These are phyloP conservation scores for Malthinus seriepunctatus DNA, from an alignment of 2,888 invertebrate species.

Conservation along the genomic window DNA sequence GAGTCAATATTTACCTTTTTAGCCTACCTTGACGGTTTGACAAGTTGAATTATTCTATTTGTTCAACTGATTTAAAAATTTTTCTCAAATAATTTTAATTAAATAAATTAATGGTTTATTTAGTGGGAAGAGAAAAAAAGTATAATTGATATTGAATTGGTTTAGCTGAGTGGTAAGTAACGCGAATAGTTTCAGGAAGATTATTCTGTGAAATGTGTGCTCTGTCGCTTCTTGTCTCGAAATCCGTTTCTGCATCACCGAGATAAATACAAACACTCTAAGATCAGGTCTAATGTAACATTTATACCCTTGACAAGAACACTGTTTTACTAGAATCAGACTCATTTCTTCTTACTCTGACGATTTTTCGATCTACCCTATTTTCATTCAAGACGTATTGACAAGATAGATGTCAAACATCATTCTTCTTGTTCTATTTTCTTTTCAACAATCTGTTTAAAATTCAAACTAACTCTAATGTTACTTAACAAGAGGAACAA, in stretches of 20 bases:
- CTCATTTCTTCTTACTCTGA: constrained; percentile 41
- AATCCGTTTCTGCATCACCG: constrained; percentile 41
- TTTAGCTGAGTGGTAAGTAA: constrained; percentile 5
- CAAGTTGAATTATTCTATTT: not conserved
- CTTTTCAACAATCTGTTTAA: constrained; percentile 40
- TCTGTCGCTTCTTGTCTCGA: constrained; percentile 36
- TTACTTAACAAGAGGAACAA: constrained; percentile 14
- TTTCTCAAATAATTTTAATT: not conserved
- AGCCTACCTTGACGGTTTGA: no score
- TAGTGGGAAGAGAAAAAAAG: not conserved
- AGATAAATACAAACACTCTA: constrained; percentile 46
- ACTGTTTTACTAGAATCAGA: constrained; percentile 40
- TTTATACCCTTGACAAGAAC: constrained; percentile 45
- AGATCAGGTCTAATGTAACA: constrained; percentile 46
- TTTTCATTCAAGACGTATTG: constrained; percentile 37
- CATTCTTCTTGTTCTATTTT: constrained; percentile 43
- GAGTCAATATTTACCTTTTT: no score
- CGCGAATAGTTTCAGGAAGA: constrained; percentile 30
- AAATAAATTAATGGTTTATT: constrained; percentile 1
- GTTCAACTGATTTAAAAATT: not conserved
- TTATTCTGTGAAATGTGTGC: constrained; percentile 37
- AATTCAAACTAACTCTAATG: constrained; percentile 42
- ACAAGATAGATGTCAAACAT: constrained; percentile 49
- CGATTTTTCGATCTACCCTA: constrained; percentile 33
- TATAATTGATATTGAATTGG: not conserved